Evolutionary conservation across 2,888 invertebrate species (phyloP).

Genomic region (Chymomyza fuscimana): DNA sequence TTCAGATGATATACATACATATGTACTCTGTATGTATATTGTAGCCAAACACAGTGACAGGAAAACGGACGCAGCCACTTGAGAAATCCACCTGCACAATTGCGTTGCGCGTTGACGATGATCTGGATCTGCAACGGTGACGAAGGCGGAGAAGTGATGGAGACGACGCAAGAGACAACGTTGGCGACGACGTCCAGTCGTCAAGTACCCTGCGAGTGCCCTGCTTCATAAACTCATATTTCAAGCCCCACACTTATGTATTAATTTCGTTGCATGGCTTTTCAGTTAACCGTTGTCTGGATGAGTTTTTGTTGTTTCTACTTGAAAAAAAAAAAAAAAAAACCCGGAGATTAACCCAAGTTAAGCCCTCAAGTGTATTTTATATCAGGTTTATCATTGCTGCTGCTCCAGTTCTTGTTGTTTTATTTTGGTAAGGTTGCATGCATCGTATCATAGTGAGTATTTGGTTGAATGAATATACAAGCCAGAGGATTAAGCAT

Average conservation of each 20-base stretch:
- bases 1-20: constrained; percentile 3
- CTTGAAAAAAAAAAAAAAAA: constrained; percentile 45
- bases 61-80: constrained; percentile 69
- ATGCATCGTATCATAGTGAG: constrained; percentile 32
- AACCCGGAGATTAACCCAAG: constrained; percentile 66
- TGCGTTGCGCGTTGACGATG: constrained; percentile 40
- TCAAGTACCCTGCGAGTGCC: constrained; percentile 12
- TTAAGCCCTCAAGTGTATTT: constrained; percentile 75
- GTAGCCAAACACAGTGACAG: neutral
- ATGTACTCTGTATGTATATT: neutral
- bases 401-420: constrained; percentile 28
- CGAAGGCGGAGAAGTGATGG: neutral
- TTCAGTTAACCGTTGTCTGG: constrained; percentile 30
- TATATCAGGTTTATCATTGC: constrained; percentile 70
- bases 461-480: constrained; percentile 47
- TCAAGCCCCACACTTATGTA: constrained; percentile 42
- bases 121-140: constrained; percentile 59
- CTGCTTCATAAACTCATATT: constrained; percentile 17
- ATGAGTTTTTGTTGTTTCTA: constrained; percentile 56
- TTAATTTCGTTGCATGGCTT: constrained; percentile 62
- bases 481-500: constrained; percentile 69
- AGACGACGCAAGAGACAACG: neutral
- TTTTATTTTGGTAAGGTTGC: constrained; percentile 21
- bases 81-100: constrained; percentile 71
- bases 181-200: constrained; percentile 19